A percentile compares a stretch with the other conserved stretches of the same genome.
phyloP scores from a whole-genome alignment of 64 coral and sea anemone species.

The Stichodactyla helianthus region DNA sequence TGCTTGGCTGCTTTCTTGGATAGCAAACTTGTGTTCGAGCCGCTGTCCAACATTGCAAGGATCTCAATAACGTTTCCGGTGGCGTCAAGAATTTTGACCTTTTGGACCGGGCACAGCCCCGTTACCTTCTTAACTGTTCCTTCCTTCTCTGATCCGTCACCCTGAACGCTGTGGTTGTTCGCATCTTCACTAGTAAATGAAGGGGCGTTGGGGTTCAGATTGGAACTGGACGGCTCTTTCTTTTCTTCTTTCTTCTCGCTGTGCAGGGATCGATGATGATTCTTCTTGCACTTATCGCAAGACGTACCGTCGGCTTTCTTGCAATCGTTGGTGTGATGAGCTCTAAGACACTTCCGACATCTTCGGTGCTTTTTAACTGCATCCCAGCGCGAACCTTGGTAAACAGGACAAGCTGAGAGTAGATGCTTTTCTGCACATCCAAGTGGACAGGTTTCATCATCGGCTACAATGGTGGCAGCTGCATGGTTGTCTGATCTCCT shows the following conservation, averaged over 20 bases:
- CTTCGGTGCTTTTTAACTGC: conserved; percentile 15
- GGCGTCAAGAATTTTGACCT: conserved; percentile 25
- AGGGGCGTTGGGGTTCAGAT: no score
- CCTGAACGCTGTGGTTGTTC: conserved; percentile 42
- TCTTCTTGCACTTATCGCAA: conserved; percentile 46
- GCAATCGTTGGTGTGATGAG: conserved; percentile 56
- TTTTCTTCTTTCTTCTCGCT: no score
- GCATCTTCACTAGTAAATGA: conserved; percentile 28
- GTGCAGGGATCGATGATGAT: conserved; percentile 46
- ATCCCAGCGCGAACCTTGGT: conserved; percentile 38
- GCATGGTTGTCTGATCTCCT: conserved; percentile 23
- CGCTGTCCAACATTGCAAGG: conserved; percentile 58
- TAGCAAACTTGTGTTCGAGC: conserved; percentile 50
- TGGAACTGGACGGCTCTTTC: no score
- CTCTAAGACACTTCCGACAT: conserved; percentile 44
- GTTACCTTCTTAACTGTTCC: conserved; percentile 10
- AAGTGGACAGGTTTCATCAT: conserved; percentile 38
- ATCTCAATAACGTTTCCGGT: conserved; percentile 30
- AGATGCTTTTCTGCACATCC: conserved; percentile 41
- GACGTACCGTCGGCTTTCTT: conserved; percentile 51
- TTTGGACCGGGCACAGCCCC: conserved; percentile 29
- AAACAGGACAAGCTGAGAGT: conserved; percentile 37
- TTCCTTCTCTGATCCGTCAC: conserved; percentile 16
- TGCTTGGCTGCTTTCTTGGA: conserved; percentile 40
- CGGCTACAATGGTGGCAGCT: background rate